These are phyloP conservation scores for Nannoperca obscura DNA, from an alignment of 2,797 vertebrate species.

Conservation along the genomic window DNA sequence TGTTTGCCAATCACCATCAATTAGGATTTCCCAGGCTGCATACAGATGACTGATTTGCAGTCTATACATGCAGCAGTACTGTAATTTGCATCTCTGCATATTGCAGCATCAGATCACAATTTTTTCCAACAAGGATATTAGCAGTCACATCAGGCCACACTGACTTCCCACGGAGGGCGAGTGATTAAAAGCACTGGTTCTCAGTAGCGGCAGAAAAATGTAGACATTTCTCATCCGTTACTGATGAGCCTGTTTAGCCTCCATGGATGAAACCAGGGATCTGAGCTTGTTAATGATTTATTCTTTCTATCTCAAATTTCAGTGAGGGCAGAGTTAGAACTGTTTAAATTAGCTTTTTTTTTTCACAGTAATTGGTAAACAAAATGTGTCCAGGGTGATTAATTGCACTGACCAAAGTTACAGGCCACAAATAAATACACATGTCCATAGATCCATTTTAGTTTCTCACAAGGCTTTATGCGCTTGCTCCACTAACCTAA, in stretches of 20 bases:
- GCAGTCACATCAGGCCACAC: conserved; percentile 47
- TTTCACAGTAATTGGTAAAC: conserved; percentile 16
- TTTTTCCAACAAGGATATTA: conserved; percentile 48
- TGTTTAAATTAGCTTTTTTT: conserved; percentile 22
- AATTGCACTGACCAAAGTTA: background rate
- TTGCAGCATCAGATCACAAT: conserved; percentile 32
- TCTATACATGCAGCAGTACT: background rate
- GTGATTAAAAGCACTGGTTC: conserved; percentile 54
- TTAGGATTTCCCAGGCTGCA: conserved; percentile 26
- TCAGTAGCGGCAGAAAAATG: conserved; percentile 43
- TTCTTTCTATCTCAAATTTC: conserved; percentile 29
- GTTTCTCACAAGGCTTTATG: background rate
- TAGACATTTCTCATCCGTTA: conserved; percentile 61
- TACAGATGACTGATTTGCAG: conserved; percentile 32
- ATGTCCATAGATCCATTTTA: conserved; percentile 1
- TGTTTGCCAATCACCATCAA: conserved; percentile 42
- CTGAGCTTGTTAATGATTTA: conserved; percentile 38
- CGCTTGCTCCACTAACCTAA: background rate
- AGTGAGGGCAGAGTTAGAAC: conserved; percentile 14
- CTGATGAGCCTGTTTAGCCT: conserved; percentile 59
- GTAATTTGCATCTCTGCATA: conserved; percentile 29
- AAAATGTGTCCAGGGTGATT: conserved; percentile 25
- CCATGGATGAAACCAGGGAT: conserved; percentile 37
- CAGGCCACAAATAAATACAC: background rate
- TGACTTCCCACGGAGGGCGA: conserved; percentile 37